phyloP scores from a whole-genome alignment of 2,797 vertebrate species.

The Emys orbicularis region DNA sequence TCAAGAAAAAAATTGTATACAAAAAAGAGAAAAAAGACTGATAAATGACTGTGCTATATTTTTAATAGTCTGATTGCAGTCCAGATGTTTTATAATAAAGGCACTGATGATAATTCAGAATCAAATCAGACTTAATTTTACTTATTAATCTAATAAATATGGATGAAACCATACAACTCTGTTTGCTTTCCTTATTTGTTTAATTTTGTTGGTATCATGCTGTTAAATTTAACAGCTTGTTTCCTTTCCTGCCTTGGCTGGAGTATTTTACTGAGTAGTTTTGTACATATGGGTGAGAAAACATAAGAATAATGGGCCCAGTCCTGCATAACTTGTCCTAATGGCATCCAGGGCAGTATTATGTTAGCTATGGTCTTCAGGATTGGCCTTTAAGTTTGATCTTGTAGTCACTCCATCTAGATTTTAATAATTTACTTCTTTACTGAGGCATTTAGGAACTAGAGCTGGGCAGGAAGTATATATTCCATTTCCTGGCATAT shows the following conservation, averaged over 20 bases:
- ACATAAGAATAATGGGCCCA: not conserved
- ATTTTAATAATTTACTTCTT: too few species aligned
- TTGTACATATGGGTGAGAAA: not conserved
- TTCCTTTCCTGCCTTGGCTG: not conserved
- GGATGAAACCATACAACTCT: not conserved
- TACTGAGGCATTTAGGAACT: too few species aligned
- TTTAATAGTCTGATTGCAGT: not conserved
- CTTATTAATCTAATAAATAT: not conserved
- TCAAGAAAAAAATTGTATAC: not conserved
- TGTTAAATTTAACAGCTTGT: not conserved
- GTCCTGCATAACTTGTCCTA: not conserved
- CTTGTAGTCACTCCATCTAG: too few species aligned
- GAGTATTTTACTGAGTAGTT: not conserved
- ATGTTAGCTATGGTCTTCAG: not conserved
- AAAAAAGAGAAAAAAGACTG: not conserved
- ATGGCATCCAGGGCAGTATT: not conserved
- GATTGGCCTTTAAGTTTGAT: too few species aligned
- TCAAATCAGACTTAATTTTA: not conserved
- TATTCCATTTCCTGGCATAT: not conserved
- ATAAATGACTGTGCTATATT: not conserved
- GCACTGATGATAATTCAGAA: not conserved
- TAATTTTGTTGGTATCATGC: not conserved
- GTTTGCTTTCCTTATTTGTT: not conserved
- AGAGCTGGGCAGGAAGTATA: too few species aligned
- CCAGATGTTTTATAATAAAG: not conserved